These are phyloP conservation scores for Hartigia nigra DNA, from an alignment of 2,888 invertebrate species.

Conservation along the genomic window DNA sequence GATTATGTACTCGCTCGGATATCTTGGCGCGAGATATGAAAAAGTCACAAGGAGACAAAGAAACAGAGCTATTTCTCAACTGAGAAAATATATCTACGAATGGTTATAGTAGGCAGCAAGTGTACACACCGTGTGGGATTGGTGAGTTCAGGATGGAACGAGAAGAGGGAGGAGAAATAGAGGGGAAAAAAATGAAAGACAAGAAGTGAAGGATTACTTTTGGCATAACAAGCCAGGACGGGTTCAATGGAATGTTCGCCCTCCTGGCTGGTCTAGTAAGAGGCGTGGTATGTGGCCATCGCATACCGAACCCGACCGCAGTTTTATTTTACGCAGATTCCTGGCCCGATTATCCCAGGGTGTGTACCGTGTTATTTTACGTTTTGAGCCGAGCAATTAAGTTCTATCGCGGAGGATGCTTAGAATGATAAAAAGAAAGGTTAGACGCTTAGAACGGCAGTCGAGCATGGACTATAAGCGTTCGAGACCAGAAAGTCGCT, in stretches of 20 bases:
- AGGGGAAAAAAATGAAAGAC: constrained; percentile 14
- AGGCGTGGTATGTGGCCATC: constrained; percentile 47
- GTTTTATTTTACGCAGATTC: constrained; percentile 36
- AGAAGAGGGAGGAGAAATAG: constrained; percentile 20
- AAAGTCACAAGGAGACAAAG: not conserved
- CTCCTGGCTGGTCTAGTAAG: constrained; percentile 46
- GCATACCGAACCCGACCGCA: constrained; percentile 38
- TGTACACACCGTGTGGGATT: not conserved
- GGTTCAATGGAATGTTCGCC: constrained; percentile 48
- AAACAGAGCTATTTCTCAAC: not conserved
- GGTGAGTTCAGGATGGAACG: not conserved
- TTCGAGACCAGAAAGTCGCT: not conserved
- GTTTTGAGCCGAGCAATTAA: constrained; percentile 13
- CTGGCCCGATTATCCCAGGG: constrained; percentile 9
- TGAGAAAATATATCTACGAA: not conserved
- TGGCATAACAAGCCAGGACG: constrained; percentile 28
- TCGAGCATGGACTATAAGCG: not conserved
- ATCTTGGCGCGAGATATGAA: not conserved
- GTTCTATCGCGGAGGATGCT: constrained; percentile 5
- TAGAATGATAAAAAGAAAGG: not conserved
- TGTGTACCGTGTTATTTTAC: constrained; percentile 4
- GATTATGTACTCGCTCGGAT: not conserved
- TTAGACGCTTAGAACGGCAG: not conserved
- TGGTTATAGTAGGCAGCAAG: not conserved
- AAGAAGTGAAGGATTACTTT: constrained; percentile 25